phyloP scores from a whole-genome alignment of 2,888 invertebrate species.

The Odontocerum albicorne region DNA sequence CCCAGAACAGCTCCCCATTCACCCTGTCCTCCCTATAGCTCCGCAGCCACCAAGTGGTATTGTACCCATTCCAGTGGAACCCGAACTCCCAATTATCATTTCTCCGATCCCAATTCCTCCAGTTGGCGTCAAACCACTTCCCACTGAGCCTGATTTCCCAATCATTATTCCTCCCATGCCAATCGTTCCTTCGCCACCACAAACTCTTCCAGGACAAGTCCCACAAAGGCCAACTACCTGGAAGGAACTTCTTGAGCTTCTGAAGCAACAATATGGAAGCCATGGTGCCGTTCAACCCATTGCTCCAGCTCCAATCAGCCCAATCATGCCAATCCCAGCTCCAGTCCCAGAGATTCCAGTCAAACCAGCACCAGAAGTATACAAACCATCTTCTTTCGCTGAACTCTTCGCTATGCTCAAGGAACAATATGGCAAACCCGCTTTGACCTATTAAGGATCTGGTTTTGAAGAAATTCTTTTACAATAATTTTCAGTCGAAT shows the following conservation, averaged over 20 bases:
- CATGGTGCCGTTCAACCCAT: not conserved
- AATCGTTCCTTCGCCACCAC: not conserved
- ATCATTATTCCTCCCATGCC: too few relatives aligned
- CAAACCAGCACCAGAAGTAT: too few relatives aligned
- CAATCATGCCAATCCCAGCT: not conserved
- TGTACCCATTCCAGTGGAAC: too few relatives aligned
- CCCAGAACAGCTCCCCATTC: not conserved
- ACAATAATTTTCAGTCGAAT: not conserved
- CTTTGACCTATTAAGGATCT: not conserved
- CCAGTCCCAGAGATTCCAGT: not conserved
- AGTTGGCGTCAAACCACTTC: not conserved
- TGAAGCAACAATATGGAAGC: not conserved
- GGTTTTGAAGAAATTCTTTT: too few relatives aligned
- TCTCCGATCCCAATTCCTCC: not conserved
- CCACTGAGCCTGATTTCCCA: not conserved
- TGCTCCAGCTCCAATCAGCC: not conserved
- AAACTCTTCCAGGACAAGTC: not conserved
- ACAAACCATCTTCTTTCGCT: not conserved
- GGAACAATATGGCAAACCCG: not conserved
- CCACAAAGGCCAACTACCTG: not conserved
- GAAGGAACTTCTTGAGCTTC: not conserved
- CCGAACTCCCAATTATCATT: not conserved
- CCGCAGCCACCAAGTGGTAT: too few relatives aligned
- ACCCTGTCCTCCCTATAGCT: not conserved
- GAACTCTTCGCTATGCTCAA: not conserved